Conservation (phyloP, 2,888 invertebrate species). For the Stramonita haemastoma region DNA sequence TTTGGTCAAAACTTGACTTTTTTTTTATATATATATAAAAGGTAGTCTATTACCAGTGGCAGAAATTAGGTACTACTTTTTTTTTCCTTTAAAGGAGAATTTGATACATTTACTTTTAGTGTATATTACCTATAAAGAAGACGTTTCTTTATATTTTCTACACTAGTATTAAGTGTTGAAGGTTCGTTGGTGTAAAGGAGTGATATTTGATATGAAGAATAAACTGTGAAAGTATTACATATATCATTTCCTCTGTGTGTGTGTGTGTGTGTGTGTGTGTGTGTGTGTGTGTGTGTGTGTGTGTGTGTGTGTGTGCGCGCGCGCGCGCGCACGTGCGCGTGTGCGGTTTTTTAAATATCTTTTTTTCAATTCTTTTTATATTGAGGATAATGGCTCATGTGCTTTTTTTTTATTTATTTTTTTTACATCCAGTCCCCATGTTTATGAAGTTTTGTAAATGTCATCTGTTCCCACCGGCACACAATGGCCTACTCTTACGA, state of each 20-base stretch:
- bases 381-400: too few relatives aligned
- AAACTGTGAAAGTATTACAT: constrained; percentile 15
- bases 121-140: neutral
- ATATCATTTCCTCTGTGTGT: neutral
- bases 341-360: too few relatives aligned
- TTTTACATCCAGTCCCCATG: too few relatives aligned
- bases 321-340: neutral
- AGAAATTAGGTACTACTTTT: neutral
- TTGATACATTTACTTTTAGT: neutral
- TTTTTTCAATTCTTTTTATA: too few relatives aligned
- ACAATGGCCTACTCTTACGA: too few relatives aligned
- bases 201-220: constrained; percentile 30
- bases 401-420: too few relatives aligned
- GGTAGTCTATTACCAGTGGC: neutral
- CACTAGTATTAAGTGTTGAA: neutral
- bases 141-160: neutral
- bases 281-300: neutral
- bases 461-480: too few relatives aligned
- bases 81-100: neutral
- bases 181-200: neutral
- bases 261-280: neutral
- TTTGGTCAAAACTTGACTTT: too few relatives aligned
- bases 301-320: neutral
- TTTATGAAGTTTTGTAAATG: too few relatives aligned
- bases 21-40: neutral